A percentile compares a stretch with the other conserved stretches of the same genome.
phyloP scores from a whole-genome alignment of 2,888 invertebrate genomes.

The Cerceris ruficornis region DNA sequence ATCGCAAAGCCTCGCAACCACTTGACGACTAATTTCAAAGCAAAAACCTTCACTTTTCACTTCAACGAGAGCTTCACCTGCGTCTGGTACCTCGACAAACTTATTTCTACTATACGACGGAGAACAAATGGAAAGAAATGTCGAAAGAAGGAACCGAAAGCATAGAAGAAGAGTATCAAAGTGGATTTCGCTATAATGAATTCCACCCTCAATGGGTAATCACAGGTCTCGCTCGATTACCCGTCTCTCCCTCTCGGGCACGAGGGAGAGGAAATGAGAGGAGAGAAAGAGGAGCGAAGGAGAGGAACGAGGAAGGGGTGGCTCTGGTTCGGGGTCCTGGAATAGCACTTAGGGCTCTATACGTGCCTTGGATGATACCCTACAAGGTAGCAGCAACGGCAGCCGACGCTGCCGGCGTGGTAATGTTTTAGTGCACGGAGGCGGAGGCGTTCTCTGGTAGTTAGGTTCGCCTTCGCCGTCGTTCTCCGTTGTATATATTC shows the following conservation, averaged over 20 bases:
- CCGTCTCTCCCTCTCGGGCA: constrained; percentile 55
- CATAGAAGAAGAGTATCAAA: constrained; percentile 53
- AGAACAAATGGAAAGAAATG: constrained; percentile 3
- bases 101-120: neutral
- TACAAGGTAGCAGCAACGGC: constrained; percentile 73
- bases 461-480: constrained; percentile 65
- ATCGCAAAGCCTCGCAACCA: too few species aligned
- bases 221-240: constrained; percentile 69
- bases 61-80: too few species aligned
- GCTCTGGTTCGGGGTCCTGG: constrained; percentile 61
- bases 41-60: too few species aligned
- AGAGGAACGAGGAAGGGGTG: constrained; percentile 58
- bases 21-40: too few species aligned
- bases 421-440: constrained; percentile 70
- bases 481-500: constrained; percentile 45
- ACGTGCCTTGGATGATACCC: constrained; percentile 74
- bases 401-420: constrained; percentile 67
- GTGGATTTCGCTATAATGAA: constrained; percentile 76
- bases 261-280: neutral
- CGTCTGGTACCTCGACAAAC: too few species aligned
- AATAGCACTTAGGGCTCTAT: constrained; percentile 73
- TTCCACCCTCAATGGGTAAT: constrained; percentile 79
- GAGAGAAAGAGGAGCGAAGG: constrained; percentile 16
- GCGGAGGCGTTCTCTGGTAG: constrained; percentile 71
- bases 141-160: constrained; percentile 14